Base-by-base conservation (phyloP, 2,797 vertebrate genomes). In the Spondyliosoma cantharus region DNA sequence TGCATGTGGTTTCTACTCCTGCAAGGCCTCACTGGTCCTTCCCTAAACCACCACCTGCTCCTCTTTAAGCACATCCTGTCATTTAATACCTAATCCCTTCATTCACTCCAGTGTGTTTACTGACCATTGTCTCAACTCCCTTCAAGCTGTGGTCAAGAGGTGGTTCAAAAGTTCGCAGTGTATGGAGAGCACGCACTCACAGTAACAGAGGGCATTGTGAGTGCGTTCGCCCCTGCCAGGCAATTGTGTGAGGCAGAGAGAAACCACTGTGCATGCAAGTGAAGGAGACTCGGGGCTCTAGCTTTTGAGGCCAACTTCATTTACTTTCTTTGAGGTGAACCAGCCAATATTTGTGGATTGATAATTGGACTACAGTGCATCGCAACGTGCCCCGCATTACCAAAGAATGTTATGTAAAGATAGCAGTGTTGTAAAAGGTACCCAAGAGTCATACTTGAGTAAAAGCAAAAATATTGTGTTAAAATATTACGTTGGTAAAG, bases 41-140 rank as follows among this genome's bases (percentile, higher is more conserved):
- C 91, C 37, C 92, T 92, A 87, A 83, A 89, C 91, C 91, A 90
- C 91, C 94, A 93, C 91, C 92, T 93, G 89, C 91, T 94, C 85
- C 86, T 90, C 89, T 93, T 92, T 88, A 91, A 93, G 90, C 90
- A 91, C 93, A 94, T 95, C 93, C 91, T 91, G 89, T 92, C 91
- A 91, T 91, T 91, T 93, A 94, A 92, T 94, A 94, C 93, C 95
- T 95, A 95, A 95, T 96, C 93, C 90, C 90, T 88, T 92, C 91
- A 92, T 93, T 93, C 90, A 93, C 83, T 87, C 76, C 87, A 50
- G 59, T 80, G 57, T 93, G 93, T 94, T 94, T 93, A 91, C 91
- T 88, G 59, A 89, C 92, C 90, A 94, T 95, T 95, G 93, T 95
- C 91, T 88, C 84, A 66, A 4, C 75, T 87, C 88, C 58, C 90